Percentiles rank a stretch among this genome's conserved stretches.
Evolutionary conservation across 1,140 invertebrate species (phyloP).

Genomic region (Acromyrmex charruanus): DNA sequence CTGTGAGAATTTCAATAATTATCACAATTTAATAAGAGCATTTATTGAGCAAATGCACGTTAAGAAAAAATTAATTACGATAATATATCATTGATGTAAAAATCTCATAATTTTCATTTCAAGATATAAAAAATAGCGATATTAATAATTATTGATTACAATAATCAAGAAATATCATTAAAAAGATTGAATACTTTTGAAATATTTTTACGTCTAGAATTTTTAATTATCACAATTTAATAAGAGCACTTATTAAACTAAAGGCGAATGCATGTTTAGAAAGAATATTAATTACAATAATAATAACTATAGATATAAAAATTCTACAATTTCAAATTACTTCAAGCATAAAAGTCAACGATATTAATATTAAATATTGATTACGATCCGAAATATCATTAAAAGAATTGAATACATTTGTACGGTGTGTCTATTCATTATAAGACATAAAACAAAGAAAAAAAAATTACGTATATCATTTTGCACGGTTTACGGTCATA

Average conservation of each 20-base stretch:
- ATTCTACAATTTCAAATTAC: neutral
- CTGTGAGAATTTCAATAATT: neutral
- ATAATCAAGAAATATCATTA: too few relatives aligned
- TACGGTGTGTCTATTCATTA: neutral
- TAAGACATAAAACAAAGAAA: neutral
- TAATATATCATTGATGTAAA: neutral
- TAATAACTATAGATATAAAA: neutral
- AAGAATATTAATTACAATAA: conserved; percentile 10
- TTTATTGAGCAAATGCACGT: neutral
- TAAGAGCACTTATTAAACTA: neutral
- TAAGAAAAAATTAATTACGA: neutral
- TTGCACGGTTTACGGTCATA: conserved; percentile 24
- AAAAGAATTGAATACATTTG: conserved; percentile 5
- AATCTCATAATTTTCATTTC: neutral
- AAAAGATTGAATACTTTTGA: neutral
- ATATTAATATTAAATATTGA: neutral
- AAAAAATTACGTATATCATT: conserved; percentile 36
- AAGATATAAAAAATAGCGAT: neutral
- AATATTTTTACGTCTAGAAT: neutral
- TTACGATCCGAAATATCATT: neutral
- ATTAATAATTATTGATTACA: neutral
- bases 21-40: neutral
- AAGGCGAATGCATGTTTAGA: neutral
- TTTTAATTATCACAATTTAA: conserved; percentile 7
- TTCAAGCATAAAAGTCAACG: neutral